Percentiles rank a stretch among this genome's conserved stretches.
Conservation (phyloP, 2,888 invertebrate species). For the Cantharis nigra region DNA sequence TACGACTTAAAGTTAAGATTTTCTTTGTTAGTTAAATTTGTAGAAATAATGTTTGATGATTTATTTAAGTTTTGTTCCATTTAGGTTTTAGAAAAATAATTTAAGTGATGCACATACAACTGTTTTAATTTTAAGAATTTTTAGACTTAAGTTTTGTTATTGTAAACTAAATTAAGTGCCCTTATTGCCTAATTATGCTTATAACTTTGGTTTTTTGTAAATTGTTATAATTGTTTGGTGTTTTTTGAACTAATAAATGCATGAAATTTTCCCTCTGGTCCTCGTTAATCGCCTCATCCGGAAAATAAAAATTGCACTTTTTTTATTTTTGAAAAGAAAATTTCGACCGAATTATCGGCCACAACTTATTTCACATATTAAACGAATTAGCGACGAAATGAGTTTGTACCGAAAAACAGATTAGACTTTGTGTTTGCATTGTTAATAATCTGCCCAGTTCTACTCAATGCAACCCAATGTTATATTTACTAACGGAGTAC, state of each 20-base stretch:
- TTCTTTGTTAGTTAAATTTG: not conserved
- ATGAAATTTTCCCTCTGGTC: not conserved
- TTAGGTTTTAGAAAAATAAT: conserved; percentile 28
- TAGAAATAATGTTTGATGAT: not conserved
- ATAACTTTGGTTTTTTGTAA: conserved; percentile 19
- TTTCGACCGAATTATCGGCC: not conserved
- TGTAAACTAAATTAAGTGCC: conserved; percentile 33
- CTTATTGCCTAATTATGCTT: conserved; percentile 16
- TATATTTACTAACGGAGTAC: not conserved
- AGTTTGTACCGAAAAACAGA: not conserved
- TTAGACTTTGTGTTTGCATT: not conserved
- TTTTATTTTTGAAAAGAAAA: too few species aligned
- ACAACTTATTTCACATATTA: not conserved
- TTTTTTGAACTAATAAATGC: conserved; percentile 23
- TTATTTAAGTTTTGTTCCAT: conserved; percentile 15
- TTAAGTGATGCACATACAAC: conserved; percentile 53
- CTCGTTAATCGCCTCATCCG: too few species aligned
- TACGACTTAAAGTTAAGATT: conserved; percentile 29
- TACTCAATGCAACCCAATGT: not conserved
- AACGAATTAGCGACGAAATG: not conserved
- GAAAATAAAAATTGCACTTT: too few species aligned
- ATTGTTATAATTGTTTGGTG: conserved; percentile 16
- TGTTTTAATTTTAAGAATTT: conserved; percentile 38
- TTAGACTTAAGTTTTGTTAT: conserved; percentile 13
- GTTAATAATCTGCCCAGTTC: not conserved